Conservation (phyloP, 2,888 invertebrate species). For the Troides oblongomaculatus region DNA sequence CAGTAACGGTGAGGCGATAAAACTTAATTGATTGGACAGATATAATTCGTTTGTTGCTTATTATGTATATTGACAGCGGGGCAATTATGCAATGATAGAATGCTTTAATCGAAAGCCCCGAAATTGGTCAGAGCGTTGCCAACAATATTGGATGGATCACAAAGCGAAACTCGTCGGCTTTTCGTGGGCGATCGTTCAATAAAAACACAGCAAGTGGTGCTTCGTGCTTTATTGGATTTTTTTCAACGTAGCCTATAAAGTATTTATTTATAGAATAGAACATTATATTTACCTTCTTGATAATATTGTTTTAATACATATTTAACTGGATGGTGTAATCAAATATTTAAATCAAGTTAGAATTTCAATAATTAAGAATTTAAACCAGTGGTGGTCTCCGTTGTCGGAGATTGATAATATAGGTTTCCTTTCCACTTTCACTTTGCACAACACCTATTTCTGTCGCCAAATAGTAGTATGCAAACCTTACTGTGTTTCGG, state of each 20-base stretch:
- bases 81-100: conserved; percentile 38
- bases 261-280: not conserved
- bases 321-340: too few relatives aligned
- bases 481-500: too few relatives aligned
- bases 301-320: too few relatives aligned
- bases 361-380: too few relatives aligned
- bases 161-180: conserved; percentile 41
- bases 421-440: too few relatives aligned
- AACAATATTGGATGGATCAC: conserved; percentile 50
- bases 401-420: too few relatives aligned
- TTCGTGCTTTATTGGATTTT: conserved; percentile 25
- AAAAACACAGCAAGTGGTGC: conserved; percentile 27
- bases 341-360: too few relatives aligned
- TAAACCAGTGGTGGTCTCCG: too few relatives aligned
- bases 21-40: conserved; percentile 15
- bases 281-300: too few relatives aligned
- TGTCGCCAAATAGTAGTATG: too few relatives aligned
- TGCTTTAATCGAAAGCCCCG: conserved; percentile 45
- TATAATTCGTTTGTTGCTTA: conserved; percentile 23
- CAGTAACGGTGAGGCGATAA: not conserved
- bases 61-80: conserved; percentile 7
- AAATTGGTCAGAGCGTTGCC: conserved; percentile 39
- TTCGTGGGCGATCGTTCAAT: conserved; percentile 36
- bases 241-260: conserved; percentile 14
- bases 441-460: too few relatives aligned